These are phyloP conservation scores for Podarcis lilfordi DNA, from an alignment of 2,797 vertebrate species.

Conservation along the genomic window DNA sequence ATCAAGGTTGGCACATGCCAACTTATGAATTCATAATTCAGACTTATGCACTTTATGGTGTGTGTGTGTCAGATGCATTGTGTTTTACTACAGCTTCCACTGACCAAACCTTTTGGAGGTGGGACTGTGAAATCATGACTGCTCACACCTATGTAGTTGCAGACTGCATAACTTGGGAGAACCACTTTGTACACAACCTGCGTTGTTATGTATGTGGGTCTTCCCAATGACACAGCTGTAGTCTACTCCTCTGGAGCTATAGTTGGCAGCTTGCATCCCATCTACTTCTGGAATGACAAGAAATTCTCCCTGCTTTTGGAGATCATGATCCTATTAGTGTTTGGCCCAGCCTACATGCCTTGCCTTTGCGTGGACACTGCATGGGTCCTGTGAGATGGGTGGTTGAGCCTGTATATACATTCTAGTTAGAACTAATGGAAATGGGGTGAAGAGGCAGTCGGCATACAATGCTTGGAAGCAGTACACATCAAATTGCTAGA, in stretches of 20 bases:
- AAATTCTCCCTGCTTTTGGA: background rate
- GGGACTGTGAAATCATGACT: background rate
- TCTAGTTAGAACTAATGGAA: background rate
- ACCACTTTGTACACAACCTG: background rate
- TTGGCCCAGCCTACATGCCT: background rate
- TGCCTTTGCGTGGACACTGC: background rate
- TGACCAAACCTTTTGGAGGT: background rate
- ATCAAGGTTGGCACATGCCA: background rate
- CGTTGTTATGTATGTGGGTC: too few species aligned
- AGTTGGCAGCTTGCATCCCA: background rate
- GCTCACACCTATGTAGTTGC: background rate
- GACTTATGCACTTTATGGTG: background rate
- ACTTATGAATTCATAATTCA: background rate
- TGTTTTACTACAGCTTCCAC: background rate
- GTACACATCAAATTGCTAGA: background rate
- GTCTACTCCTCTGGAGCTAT: too few species aligned
- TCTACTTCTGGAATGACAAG: background rate
- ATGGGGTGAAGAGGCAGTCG: background rate
- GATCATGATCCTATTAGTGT: background rate
- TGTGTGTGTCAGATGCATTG: background rate
- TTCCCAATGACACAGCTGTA: too few species aligned
- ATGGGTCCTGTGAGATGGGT: background rate
- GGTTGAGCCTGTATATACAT: background rate
- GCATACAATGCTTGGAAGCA: background rate
- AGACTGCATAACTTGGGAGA: background rate